A percentile compares a stretch with the other conserved stretches of the same genome.
Conservation (phyloP, 2,888 invertebrate species). For the Meandrusa payeni region DNA sequence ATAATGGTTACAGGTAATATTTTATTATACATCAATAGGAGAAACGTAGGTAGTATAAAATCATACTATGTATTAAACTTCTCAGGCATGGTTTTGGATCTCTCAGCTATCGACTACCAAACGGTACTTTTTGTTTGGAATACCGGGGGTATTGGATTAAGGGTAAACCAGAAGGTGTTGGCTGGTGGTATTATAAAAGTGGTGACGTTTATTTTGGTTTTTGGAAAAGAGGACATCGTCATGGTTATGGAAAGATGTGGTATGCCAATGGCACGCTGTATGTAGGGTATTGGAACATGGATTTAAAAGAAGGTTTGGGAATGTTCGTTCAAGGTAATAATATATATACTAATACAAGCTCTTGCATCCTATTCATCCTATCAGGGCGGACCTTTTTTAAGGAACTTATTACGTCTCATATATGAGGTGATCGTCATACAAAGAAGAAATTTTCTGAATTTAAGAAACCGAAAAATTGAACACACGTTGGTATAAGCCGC, state of each 20-base stretch:
- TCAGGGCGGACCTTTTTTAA: too few relatives aligned
- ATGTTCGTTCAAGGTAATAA: slow-evolving; percentile 73
- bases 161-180: slow-evolving; percentile 80
- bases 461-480: too few relatives aligned
- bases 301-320: slow-evolving; percentile 73
- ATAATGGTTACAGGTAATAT: slow-evolving; percentile 63
- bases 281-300: slow-evolving; percentile 81
- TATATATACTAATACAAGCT: too few relatives aligned
- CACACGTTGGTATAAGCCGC: too few relatives aligned
- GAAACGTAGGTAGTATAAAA: too few relatives aligned
- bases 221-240: slow-evolving; percentile 66
- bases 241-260: slow-evolving; percentile 84
- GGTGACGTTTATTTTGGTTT: slow-evolving; percentile 83
- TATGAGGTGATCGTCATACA: too few relatives aligned
- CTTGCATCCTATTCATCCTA: too few relatives aligned
- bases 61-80: too few relatives aligned
- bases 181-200: slow-evolving; percentile 78
- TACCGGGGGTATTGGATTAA: slow-evolving; percentile 82
- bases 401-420: too few relatives aligned
- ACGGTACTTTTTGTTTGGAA: slow-evolving; percentile 62
- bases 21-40: too few relatives aligned
- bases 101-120: slow-evolving; percentile 57
- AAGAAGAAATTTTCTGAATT: too few relatives aligned
- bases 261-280: slow-evolving; percentile 80
- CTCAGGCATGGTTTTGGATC: slow-evolving; percentile 81